Base-by-base conservation (phyloP, 2,113 vertebrate genomes). In the Oryzias celebensis region DNA sequence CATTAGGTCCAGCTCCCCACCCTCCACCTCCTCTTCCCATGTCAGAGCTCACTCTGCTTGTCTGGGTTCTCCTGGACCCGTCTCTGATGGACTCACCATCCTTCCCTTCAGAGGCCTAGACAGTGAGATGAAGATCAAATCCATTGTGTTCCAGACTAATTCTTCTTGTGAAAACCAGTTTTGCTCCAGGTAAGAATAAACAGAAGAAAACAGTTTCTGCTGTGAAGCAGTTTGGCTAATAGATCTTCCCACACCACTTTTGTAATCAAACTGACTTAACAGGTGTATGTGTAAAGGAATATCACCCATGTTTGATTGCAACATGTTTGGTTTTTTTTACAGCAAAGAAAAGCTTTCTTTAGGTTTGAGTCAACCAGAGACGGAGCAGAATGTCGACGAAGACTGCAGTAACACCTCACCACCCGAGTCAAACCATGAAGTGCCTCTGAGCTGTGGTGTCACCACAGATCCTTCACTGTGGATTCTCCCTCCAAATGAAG, bases 391-490 rank as follows among this genome's bases (percentile, higher is more conserved):
- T 0, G 75, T 78, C 66, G 83, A 82, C 28, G 86, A 90, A 52
- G 59, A 64, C 1, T 49, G 28, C 46, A 44, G 47, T 12, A 71
- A 71, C 14, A 6, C 18, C 14, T 54, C 15, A 1, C 41, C 18
- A 1, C 58, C 63, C 1, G 57, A 73, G 41, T 58, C 75, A 14
- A 57, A 50, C 58, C 77, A 84, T 0, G 88, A 91, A 64, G 85
- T 91, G 23, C 79, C 80, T 55, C 66, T 92, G 52, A 83, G 83
- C 74, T 85, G 80, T 4, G 90, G 90, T 0, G 65, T 91, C 50
- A 92, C 89, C 31, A 90, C 87, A 5, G 89, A 92, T 53, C 87
- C 86, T 15, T 87, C 77, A 1, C 74, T 87, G 24, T 90, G 89
- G 88, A 67, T 62, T 14, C 52, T 75, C 41, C 42, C 78, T 4